Evolutionary conservation across 2,888 invertebrate species (phyloP), one percentile per base, ranked within the genome.

Genomic region (Calameuta filiformis): DNA sequence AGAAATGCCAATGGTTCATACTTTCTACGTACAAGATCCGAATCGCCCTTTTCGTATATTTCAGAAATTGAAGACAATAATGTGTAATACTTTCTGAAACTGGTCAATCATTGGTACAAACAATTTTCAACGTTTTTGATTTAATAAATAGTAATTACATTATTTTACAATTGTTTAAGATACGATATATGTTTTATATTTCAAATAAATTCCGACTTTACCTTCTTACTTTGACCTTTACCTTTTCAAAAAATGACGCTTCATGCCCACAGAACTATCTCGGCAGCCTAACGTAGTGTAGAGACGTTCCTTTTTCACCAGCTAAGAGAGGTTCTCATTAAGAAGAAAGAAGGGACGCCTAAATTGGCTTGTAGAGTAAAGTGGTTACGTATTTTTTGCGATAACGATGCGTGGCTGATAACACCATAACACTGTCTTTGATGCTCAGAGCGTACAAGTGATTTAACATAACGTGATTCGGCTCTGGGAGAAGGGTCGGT

Each of bases 381-480:
- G 99, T 99, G 33, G 99, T 99, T 69, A 99, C 99, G 93, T 99
- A 99, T 94, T 99, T 99, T 94, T 99, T 99, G 83, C 99, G 95
- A 92, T 99, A 99, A 83, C 99, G 94, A 92, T 99, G 99, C 9
- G 99, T 99, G 23, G 99, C 99, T 89, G 98, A 99, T 56, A 99
- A 93, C 69, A 99, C 99, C 99, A 99, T 99, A 4, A 99, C 99
- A 75, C 99, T 99, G 92, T 99, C 99, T 93, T 99, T 99, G 88
- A 99, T 99, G 75, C 99, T 99, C 82, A 99, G 93, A n/a, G 99
- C 99, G 92, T 99, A 99, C 77, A 99, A 93, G 92, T 99, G 99
- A 92, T 99, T 99, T 89, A 99, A 93, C 99, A 99, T 99, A 35
- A 99, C 99, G 91, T 99, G 99, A 92, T 99, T 99, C 75, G 99